Percentiles rank a stretch among this genome's conserved stretches.
These are phyloP conservation scores for Habrosyne pyritoides DNA, from an alignment of 2,888 invertebrate genomes.

Conservation along the genomic window DNA sequence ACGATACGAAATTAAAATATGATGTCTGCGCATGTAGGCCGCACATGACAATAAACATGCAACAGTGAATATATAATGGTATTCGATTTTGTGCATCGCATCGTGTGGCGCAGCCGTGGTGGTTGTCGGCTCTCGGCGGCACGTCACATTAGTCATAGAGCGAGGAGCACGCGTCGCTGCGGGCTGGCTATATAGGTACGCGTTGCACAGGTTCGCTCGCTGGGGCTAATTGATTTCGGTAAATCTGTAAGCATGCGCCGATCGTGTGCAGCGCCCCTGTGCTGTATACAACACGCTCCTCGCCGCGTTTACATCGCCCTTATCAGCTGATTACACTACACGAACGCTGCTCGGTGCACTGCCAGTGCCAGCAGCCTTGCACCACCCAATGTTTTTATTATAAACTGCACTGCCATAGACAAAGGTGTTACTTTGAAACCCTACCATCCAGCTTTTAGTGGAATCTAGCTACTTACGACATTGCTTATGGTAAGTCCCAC, in stretches of 20 bases:
- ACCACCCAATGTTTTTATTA: conserved; percentile 52
- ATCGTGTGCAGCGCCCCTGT: conserved; percentile 49
- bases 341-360: conserved; percentile 39
- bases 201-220: conserved; percentile 28
- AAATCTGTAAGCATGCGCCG: conserved; percentile 71
- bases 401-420: background rate
- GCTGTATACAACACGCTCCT: conserved; percentile 40
- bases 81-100: conserved; percentile 79
- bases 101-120: conserved; percentile 69
- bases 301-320: conserved; percentile 54
- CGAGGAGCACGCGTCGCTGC: conserved; percentile 29
- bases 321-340: conserved; percentile 78
- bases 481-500: background rate
- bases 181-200: conserved; percentile 20
- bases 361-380: conserved; percentile 29
- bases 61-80: conserved; percentile 73
- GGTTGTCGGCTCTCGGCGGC: conserved; percentile 29
- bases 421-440: background rate
- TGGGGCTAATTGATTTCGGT: conserved; percentile 67
- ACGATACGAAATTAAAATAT: conserved; percentile 35
- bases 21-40: conserved; percentile 76
- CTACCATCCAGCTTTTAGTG: background rate
- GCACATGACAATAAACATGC: conserved; percentile 77
- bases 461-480: background rate
- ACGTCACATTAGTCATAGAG: conserved; percentile 47